Conservation (phyloP, 2,113 vertebrate genomes). For the Laticauda laticaudata region DNA sequence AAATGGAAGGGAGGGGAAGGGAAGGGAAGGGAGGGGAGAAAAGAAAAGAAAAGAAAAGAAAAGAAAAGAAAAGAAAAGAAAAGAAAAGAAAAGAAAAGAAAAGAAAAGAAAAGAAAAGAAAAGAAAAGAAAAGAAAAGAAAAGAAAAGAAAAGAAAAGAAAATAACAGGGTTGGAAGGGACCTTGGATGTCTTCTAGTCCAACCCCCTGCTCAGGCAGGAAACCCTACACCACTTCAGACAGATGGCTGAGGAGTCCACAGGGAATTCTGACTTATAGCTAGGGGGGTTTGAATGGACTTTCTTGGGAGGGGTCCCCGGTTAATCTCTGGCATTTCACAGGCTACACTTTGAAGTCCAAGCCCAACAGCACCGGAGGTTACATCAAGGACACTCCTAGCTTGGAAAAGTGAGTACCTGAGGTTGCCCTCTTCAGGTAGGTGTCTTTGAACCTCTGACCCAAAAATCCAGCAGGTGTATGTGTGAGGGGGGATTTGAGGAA, state of each 20-base stretch:
- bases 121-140: too few relatives aligned
- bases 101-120: too few relatives aligned
- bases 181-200: background rate
- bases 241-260: background rate
- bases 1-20: too few relatives aligned
- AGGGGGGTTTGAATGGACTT: background rate
- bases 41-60: too few relatives aligned
- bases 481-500: accelerated
- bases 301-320: background rate
- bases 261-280: accelerated
- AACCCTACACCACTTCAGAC: background rate
- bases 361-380: background rate
- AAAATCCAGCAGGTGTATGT: background rate
- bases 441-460: background rate
- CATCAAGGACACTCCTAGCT: background rate
- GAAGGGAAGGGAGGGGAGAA: too few relatives aligned
- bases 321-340: background rate
- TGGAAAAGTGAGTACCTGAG: slow-evolving; percentile 9
- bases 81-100: too few relatives aligned
- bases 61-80: too few relatives aligned
- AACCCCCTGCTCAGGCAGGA: background rate
- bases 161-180: background rate
- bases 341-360: background rate
- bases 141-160: too few relatives aligned
- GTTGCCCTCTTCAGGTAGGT: background rate